Evolutionary conservation across 92 coral and sea anemone species (phyloP).

Genomic region (Epizoanthus illoricatus): DNA sequence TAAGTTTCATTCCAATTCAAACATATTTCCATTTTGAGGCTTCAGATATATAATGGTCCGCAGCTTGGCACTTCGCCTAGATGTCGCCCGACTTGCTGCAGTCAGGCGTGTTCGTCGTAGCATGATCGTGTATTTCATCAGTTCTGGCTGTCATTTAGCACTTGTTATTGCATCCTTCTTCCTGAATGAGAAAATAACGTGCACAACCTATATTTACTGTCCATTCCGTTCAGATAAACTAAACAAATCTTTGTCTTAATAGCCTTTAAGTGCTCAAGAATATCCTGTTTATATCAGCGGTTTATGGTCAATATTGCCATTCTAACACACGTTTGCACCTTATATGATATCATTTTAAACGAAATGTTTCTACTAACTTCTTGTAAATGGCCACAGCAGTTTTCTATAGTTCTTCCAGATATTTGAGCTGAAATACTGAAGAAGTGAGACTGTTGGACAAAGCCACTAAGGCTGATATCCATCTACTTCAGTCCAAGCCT

Average conservation of each 20-base stretch:
- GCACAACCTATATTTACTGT: conserved; percentile 58
- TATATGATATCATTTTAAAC: conserved; percentile 19
- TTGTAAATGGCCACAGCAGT: neutral
- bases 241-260: conserved; percentile 76
- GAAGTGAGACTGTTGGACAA: neutral
- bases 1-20: conserved; percentile 30
- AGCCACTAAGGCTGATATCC: neutral
- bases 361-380: conserved; percentile 3
- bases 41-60: conserved; percentile 6
- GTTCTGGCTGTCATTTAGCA: conserved; percentile 18
- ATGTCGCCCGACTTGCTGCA: neutral
- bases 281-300: conserved; percentile 64
- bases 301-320: conserved; percentile 57
- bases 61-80: conserved; percentile 25
- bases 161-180: conserved; percentile 18
- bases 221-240: conserved; percentile 63
- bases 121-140: conserved; percentile 10
- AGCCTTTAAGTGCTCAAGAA: conserved; percentile 70
- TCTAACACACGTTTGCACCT: conserved; percentile 2
- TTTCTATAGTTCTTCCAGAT: neutral
- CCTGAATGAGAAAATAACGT: conserved; percentile 34
- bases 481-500: neutral
- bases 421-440: neutral
- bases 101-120: neutral
- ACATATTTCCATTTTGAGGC: conserved; percentile 39